Percentiles rank a stretch among this genome's conserved stretches.
Conservation (phyloP, 1,140 invertebrate species). For the Heliconius congener region DNA sequence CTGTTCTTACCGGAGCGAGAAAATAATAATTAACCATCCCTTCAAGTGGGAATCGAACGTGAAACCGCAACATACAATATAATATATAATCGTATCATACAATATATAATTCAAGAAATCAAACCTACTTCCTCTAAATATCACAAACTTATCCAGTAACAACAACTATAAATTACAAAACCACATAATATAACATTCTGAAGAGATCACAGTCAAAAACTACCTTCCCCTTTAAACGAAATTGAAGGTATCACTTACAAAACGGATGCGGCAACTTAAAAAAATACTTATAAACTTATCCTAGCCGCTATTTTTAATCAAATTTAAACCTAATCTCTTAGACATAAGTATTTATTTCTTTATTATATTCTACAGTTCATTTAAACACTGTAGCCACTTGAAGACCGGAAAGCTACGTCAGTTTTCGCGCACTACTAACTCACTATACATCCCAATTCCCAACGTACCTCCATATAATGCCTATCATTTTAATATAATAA, state of each 20-base stretch:
- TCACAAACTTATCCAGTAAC: neutral
- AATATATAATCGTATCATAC: too few relatives aligned
- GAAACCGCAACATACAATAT: too few relatives aligned
- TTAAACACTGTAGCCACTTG: conserved; percentile 57
- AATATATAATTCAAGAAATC: too few relatives aligned
- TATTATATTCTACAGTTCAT: neutral
- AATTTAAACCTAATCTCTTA: conserved; percentile 41
- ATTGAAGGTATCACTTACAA: conserved; percentile 44
- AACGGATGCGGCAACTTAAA: conserved; percentile 61
- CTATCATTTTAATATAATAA: conserved; percentile 73
- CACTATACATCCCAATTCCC: conserved; percentile 58
- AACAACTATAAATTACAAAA: neutral
- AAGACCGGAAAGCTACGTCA: conserved; percentile 71
- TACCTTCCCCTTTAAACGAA: conserved; percentile 4
- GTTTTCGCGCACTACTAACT: conserved; percentile 68
- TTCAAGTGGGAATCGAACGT: too few relatives aligned
- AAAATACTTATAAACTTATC: conserved; percentile 39
- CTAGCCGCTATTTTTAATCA: neutral
- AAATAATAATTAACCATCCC: too few relatives aligned
- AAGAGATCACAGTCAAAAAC: conserved; percentile 1
- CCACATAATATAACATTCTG: neutral
- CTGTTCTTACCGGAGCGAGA: too few relatives aligned
- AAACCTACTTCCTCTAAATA: neutral
- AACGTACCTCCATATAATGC: conserved; percentile 50
- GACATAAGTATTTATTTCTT: conserved; percentile 23